A percentile compares a stretch with the other conserved stretches of the same genome.
Conservation (phyloP, 2,797 vertebrate species). For the Choloepus didactylus region DNA sequence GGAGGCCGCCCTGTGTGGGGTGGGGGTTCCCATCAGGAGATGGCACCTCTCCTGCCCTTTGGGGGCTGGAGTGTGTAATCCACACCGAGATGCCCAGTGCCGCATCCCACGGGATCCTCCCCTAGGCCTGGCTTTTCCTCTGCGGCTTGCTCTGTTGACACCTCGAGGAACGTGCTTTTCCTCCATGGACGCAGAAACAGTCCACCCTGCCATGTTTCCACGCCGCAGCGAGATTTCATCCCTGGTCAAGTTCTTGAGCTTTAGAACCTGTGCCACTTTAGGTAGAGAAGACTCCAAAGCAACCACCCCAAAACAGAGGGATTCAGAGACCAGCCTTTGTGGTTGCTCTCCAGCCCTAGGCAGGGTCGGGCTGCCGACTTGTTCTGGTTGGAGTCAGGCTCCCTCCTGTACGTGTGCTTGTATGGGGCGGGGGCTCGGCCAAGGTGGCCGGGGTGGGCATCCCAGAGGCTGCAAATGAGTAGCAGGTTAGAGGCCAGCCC, state of each 20-base stretch:
- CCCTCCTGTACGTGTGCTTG: no score
- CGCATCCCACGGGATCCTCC: background rate
- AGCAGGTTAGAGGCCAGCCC: no score
- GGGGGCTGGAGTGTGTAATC: rapidly evolving
- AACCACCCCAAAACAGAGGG: background rate
- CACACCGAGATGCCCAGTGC: background rate
- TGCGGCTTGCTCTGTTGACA: background rate
- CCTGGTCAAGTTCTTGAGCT: no score
- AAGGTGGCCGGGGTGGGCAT: no score
- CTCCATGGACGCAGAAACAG: rapidly evolving
- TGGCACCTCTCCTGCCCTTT: rapidly evolving
- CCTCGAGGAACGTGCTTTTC: background rate
- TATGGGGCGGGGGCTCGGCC: no score
- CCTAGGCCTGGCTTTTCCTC: background rate
- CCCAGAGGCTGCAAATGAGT: no score
- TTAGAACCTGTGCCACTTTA: background rate
- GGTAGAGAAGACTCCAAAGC: background rate
- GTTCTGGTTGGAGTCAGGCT: no score
- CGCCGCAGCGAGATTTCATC: rapidly evolving
- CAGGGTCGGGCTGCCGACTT: no score
- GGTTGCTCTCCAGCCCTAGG: background rate
- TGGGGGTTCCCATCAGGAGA: background rate
- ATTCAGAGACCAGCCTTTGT: background rate
- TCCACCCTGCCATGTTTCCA: rapidly evolving
- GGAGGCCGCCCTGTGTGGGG: no score